These are phyloP conservation scores for Motacilla tschutschensis DNA, from an alignment of 2,113 vertebrate genomes.

Conservation along the genomic window DNA sequence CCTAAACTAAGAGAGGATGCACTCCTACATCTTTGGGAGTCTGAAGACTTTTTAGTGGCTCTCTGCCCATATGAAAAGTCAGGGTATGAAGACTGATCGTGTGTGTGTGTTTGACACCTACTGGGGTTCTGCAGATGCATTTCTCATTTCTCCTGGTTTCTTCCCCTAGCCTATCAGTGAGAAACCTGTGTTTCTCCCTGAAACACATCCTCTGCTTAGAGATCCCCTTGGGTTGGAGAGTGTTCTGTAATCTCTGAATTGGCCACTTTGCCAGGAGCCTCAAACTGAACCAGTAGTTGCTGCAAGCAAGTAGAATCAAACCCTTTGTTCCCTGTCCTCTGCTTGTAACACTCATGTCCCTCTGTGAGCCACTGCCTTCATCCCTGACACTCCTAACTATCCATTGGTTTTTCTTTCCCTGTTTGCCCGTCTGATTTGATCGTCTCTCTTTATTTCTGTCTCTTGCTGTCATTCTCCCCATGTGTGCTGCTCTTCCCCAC, in stretches of 20 bases:
- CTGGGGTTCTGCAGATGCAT: background rate
- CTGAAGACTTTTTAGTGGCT: background rate
- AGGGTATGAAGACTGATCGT: background rate
- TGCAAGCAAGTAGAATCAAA: background rate
- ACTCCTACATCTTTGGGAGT: fast-evolving
- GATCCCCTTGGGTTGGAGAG: background rate
- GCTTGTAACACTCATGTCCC: background rate
- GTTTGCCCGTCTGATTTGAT: background rate
- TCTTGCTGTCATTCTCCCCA: background rate
- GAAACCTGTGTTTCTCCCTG: background rate
- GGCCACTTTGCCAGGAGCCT: background rate
- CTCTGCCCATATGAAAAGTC: background rate
- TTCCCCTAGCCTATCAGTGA: background rate
- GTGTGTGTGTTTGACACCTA: background rate
- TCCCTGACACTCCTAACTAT: background rate
- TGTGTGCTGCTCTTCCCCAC: background rate
- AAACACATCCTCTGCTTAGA: background rate
- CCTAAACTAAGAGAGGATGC: background rate
- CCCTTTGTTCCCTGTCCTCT: background rate
- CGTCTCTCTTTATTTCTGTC: background rate
- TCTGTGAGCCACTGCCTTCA: background rate
- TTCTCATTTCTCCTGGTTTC: background rate
- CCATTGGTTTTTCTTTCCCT: background rate
- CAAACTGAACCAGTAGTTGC: background rate
- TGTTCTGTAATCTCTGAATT: background rate